These are phyloP conservation scores for Holothuria glaberrima DNA, from an alignment of 35 echinoderm and acorn worm species.

Conservation along the genomic window DNA sequence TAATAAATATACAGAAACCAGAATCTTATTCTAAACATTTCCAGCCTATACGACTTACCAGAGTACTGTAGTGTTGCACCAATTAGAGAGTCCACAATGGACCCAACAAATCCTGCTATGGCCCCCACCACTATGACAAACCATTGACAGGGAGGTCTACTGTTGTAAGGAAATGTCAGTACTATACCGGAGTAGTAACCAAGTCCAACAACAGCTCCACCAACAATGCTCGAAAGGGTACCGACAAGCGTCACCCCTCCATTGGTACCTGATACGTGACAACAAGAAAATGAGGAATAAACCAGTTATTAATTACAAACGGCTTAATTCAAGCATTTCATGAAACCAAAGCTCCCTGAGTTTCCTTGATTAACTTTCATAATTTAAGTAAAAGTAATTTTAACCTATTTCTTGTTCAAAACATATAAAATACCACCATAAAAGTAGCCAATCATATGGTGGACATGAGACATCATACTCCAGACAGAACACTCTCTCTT, in stretches of 20 bases:
- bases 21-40: too few relatives aligned
- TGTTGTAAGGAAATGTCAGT: conserved; percentile 36
- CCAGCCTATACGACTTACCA: conserved; percentile 40
- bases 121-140: conserved; percentile 79
- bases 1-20: too few relatives aligned
- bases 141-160: conserved; percentile 74
- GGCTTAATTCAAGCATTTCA: too few relatives aligned
- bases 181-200: conserved; percentile 74
- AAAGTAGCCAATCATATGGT: too few relatives aligned
- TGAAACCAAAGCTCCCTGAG: too few relatives aligned
- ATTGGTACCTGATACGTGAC: conserved; percentile 80
- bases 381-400: too few relatives aligned
- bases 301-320: too few relatives aligned
- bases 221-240: conserved; percentile 70
- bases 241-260: conserved; percentile 82
- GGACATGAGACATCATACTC: too few relatives aligned
- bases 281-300: not conserved
- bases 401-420: too few relatives aligned
- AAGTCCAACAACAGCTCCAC: conserved; percentile 79
- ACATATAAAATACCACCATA: too few relatives aligned
- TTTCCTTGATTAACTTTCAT: too few relatives aligned
- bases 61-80: conserved; percentile 93
- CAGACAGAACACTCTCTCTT: too few relatives aligned
- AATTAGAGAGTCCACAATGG: conserved; percentile 85
- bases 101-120: conserved; percentile 82